phyloP scores from a whole-genome alignment of 2,113 vertebrate species.

The Megaceryle torquata region DNA sequence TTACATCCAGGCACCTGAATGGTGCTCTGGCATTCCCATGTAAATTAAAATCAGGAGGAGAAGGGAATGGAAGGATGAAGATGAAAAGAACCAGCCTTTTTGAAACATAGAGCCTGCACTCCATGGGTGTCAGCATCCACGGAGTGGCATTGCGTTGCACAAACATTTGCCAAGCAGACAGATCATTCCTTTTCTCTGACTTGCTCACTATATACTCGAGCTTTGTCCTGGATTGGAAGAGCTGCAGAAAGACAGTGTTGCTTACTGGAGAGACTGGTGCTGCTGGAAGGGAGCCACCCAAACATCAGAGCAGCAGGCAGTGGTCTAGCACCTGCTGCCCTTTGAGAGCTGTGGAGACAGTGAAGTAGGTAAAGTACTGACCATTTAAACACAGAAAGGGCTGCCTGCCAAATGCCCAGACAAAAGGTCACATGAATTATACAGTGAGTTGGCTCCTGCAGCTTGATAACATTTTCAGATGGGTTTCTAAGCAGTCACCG shows the following conservation, averaged over 20 bases:
- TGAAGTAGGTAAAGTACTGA: no score
- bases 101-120: not conserved
- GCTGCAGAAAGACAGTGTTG: rapidly evolving
- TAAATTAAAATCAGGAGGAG: not conserved
- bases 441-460: not conserved
- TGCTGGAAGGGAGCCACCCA: not conserved
- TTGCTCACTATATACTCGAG: rapidly evolving
- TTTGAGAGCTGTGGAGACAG: not conserved
- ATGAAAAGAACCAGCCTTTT: not conserved
- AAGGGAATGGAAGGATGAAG: not conserved
- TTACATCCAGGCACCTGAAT: not conserved
- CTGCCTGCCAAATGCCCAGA: not conserved
- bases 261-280: rapidly evolving
- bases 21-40: not conserved
- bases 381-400: not conserved
- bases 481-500: not conserved
- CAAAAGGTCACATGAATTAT: not conserved
- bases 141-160: not conserved
- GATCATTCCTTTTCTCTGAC: not conserved
- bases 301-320: not conserved
- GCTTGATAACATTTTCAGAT: not conserved
- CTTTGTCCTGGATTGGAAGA: not conserved
- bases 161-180: not conserved
- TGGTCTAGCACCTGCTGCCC: not conserved
- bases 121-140: not conserved